A percentile compares a stretch with the other conserved stretches of the same genome.
Evolutionary conservation across 92 coral and sea anemone species (phyloP).

Genomic region (Plumapathes pennacea): DNA sequence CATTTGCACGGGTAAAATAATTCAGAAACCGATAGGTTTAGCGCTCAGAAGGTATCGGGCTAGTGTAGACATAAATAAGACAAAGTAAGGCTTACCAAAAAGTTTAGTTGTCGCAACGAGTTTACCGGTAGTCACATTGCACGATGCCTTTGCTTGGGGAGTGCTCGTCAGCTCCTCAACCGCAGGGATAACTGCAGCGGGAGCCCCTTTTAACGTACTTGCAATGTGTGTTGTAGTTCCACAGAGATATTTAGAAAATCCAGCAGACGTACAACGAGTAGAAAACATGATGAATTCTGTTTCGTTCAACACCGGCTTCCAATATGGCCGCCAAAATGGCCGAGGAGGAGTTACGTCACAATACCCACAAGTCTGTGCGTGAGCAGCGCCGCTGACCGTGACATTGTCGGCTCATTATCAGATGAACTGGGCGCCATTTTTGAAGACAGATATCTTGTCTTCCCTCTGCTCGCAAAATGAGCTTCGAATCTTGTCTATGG

Average conservation of each 20-base stretch:
- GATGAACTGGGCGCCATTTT: slow-evolving; percentile 65
- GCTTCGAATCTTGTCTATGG: slow-evolving; percentile 1
- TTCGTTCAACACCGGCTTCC: slow-evolving; percentile 23
- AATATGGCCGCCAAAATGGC: slow-evolving; percentile 80
- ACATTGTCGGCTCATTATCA: slow-evolving; percentile 17
- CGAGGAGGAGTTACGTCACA: slow-evolving; percentile 60
- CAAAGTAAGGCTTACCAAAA: slow-evolving; percentile 44
- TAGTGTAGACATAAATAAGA: not conserved
- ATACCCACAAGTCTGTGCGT: slow-evolving; percentile 54
- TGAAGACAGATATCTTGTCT: slow-evolving; percentile 12
- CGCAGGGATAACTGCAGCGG: slow-evolving; percentile 72
- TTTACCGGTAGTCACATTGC: slow-evolving; percentile 66
- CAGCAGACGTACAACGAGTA: slow-evolving; percentile 80
- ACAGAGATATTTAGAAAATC: slow-evolving; percentile 83
- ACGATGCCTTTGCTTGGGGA: slow-evolving; percentile 48
- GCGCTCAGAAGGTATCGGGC: not conserved
- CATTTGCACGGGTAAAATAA: too few species aligned
- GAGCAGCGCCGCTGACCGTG: slow-evolving; percentile 19
- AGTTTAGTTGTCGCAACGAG: slow-evolving; percentile 69
- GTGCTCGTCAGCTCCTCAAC: slow-evolving; percentile 68
- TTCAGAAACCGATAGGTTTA: not conserved
- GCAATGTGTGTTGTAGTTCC: slow-evolving; percentile 92
- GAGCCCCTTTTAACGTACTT: slow-evolving; percentile 71
- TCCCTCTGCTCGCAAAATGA: not conserved
- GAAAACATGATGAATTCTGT: slow-evolving; percentile 70